Conservation (phyloP, 2,113 vertebrate species). For the Antidorcas marsupialis region DNA sequence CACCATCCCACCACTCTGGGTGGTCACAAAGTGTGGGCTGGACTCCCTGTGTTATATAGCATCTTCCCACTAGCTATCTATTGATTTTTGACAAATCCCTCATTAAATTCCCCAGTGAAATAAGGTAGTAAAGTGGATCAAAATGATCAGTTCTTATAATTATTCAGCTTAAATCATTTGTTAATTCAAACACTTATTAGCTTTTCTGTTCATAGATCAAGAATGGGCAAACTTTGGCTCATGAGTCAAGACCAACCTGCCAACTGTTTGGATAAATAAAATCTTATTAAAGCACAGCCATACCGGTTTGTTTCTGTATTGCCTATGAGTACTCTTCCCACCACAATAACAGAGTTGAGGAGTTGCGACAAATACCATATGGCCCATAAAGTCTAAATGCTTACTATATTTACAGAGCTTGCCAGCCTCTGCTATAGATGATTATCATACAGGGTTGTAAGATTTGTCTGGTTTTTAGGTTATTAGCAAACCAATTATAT, state of each 20-base stretch:
- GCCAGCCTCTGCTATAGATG: neutral
- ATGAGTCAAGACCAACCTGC: neutral
- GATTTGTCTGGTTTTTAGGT: neutral
- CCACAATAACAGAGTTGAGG: neutral
- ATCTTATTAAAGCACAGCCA: neutral
- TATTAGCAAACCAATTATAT: neutral
- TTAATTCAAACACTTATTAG: neutral
- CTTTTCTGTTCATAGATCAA: neutral
- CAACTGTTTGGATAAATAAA: neutral
- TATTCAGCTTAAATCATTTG: neutral
- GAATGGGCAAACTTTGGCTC: neutral
- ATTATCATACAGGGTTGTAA: neutral
- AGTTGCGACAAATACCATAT: neutral
- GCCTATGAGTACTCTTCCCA: neutral
- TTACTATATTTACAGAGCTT: neutral
- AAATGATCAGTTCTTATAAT: neutral
- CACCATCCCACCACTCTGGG: neutral
- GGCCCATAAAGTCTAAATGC: neutral
- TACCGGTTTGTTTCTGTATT: neutral
- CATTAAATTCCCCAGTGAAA: neutral
- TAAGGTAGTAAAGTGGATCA: neutral
- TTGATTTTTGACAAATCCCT: neutral
- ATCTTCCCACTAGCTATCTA: neutral
- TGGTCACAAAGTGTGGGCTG: neutral
- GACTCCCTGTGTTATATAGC: neutral